Conservation (phyloP, 2,113 vertebrate species). For the Lichenostomus cassidix region DNA sequence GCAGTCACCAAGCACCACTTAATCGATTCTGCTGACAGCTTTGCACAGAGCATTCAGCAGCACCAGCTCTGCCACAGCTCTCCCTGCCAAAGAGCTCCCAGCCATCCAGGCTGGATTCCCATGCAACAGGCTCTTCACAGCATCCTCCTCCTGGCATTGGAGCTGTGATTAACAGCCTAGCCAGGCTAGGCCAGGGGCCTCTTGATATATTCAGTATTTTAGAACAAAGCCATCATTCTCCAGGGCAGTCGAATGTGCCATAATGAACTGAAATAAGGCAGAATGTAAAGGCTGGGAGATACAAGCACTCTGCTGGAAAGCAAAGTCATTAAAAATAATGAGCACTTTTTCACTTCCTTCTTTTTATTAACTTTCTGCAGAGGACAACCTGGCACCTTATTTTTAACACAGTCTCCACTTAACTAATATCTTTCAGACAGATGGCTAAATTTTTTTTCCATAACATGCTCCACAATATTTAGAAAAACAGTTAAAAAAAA, state of each 20-base stretch:
- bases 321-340: constrained; percentile 90
- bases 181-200: constrained; percentile 33
- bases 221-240: constrained; percentile 86
- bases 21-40: background rate
- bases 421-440: constrained; percentile 65
- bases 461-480: background rate
- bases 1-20: background rate
- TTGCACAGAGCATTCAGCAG: background rate
- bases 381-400: constrained; percentile 72
- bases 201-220: constrained; percentile 67
- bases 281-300: constrained; percentile 76
- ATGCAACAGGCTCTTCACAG: background rate
- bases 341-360: constrained; percentile 76
- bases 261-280: constrained; percentile 77
- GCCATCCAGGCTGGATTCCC: background rate
- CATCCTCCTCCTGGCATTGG: constrained; percentile 37
- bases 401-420: constrained; percentile 67
- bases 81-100: background rate
- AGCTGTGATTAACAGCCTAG: constrained; percentile 33
- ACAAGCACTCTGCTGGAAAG: constrained; percentile 81
- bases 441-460: constrained; percentile 37
- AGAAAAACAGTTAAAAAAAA: background rate
- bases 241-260: constrained; percentile 59
- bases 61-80: rapidly evolving
- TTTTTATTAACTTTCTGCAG: constrained; percentile 80